A percentile compares a stretch with the other conserved stretches of the same genome.
Evolutionary conservation across 2,888 invertebrate species (phyloP).

Genomic region (Drosophila mercatorum): DNA sequence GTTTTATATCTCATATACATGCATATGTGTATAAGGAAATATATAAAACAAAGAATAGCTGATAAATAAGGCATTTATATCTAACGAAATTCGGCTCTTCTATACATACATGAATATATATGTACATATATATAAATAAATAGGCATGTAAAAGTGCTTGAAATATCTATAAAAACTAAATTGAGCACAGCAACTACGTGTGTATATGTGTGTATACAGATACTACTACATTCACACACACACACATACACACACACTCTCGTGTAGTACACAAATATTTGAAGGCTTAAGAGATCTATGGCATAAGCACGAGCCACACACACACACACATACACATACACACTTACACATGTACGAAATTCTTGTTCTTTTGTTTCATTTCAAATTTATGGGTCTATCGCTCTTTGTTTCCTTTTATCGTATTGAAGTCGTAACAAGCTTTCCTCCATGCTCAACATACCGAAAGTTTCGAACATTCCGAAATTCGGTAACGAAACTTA

Average conservation of each 20-base stretch:
- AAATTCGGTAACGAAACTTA: conserved; percentile 31
- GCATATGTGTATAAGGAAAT: neutral
- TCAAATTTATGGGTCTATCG: conserved; percentile 56
- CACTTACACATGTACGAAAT: conserved; percentile 29
- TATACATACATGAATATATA: neutral
- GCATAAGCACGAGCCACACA: conserved; percentile 32
- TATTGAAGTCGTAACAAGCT: conserved; percentile 46
- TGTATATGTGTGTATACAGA: neutral
- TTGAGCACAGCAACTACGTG: conserved; percentile 51
- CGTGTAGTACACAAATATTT: conserved; percentile 28
- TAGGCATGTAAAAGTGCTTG: conserved; percentile 50
- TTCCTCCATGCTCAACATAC: conserved; percentile 28
- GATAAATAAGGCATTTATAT: conserved; percentile 35
- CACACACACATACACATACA: conserved; percentile 5
- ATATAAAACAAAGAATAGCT: conserved; percentile 16
- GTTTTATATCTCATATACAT: neutral
- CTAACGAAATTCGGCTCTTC: conserved; percentile 26
- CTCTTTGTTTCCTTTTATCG: conserved; percentile 53
- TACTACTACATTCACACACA: conserved; percentile 3
- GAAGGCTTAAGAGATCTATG: conserved; percentile 52
- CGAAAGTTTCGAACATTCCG: conserved; percentile 27
- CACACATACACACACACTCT: neutral
- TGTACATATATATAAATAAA: conserved; percentile 24
- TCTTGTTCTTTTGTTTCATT: conserved; percentile 52
- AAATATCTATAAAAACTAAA: conserved; percentile 56